Evolutionary conservation across 2,113 vertebrate species (phyloP).

Genomic region (Semnornis frantzii): DNA sequence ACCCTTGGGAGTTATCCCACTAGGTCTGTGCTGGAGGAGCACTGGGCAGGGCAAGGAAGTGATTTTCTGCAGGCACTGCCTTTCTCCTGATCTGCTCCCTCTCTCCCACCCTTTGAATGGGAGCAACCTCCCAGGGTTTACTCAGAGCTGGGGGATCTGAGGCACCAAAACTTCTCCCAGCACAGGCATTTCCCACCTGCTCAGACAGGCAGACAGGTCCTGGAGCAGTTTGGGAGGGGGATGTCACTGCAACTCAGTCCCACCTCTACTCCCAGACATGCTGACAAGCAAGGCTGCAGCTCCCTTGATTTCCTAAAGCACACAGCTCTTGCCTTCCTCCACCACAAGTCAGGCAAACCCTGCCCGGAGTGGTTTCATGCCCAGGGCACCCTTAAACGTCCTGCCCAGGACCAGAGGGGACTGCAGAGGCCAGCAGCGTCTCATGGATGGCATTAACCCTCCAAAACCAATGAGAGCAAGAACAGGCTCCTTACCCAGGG

Average conservation of each 20-base stretch:
- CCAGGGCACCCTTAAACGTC: not conserved
- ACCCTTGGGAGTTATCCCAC: not conserved
- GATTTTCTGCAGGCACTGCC: not conserved
- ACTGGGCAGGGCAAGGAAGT: not conserved
- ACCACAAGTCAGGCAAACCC: accelerated
- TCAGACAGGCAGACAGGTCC: not conserved
- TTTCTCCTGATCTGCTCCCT: not conserved
- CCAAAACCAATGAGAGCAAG: accelerated
- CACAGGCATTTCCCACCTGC: not conserved
- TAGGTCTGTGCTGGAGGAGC: not conserved
- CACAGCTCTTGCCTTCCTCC: not conserved
- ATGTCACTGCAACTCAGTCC: not conserved
- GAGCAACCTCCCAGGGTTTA: no score
- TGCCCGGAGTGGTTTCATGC: accelerated
- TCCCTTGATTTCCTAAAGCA: accelerated
- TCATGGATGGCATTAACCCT: no score
- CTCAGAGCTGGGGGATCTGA: no score
- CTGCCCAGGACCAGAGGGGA: not conserved
- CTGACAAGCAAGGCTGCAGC: not conserved
- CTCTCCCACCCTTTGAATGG: accelerated
- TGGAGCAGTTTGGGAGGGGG: not conserved
- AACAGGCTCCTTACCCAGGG: accelerated
- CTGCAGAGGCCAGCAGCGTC: not conserved
- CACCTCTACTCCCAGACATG: not conserved
- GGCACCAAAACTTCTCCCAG: not conserved